Conservation (phyloP, 2,888 invertebrate genomes). For the Diabrotica balteata region DNA sequence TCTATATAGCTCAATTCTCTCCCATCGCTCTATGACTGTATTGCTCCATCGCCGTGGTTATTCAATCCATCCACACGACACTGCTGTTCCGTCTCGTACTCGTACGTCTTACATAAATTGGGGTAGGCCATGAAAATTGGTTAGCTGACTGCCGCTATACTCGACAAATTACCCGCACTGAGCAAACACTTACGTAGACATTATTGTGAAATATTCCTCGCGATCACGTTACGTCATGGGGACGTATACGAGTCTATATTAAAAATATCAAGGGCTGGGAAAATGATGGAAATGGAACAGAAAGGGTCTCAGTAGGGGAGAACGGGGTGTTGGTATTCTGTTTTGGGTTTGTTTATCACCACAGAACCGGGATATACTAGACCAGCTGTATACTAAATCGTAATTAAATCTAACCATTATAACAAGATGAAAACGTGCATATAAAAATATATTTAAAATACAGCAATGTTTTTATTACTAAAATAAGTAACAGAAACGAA, state of each 20-base stretch:
- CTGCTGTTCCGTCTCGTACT: neutral
- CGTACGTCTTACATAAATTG: conserved; percentile 25
- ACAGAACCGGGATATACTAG: neutral
- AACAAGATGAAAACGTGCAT: too few relatives aligned
- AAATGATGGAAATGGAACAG: conserved; percentile 11
- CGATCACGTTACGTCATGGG: conserved; percentile 43
- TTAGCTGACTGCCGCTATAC: conserved; percentile 30
- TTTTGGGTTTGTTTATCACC: conserved; percentile 4
- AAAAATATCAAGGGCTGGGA: conserved; percentile 25
- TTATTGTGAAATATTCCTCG: conserved; percentile 48
- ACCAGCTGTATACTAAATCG: too few relatives aligned
- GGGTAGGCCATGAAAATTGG: conserved; percentile 41
- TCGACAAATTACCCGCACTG: conserved; percentile 47
- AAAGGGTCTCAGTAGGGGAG: neutral
- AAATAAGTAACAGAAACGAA: too few relatives aligned
- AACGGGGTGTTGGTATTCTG: neutral
- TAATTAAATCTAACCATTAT: too few relatives aligned
- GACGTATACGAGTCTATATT: conserved; percentile 16
- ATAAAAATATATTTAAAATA: too few relatives aligned
- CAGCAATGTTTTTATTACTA: too few relatives aligned
- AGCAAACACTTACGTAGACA: conserved; percentile 48
- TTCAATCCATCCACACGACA: neutral
- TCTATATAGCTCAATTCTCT: neutral
- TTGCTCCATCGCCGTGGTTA: conserved; percentile 10
- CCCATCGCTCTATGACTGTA: neutral